Evolutionary conservation across 2,797 vertebrate species (phyloP).

Genomic region (Alosa sapidissima): DNA sequence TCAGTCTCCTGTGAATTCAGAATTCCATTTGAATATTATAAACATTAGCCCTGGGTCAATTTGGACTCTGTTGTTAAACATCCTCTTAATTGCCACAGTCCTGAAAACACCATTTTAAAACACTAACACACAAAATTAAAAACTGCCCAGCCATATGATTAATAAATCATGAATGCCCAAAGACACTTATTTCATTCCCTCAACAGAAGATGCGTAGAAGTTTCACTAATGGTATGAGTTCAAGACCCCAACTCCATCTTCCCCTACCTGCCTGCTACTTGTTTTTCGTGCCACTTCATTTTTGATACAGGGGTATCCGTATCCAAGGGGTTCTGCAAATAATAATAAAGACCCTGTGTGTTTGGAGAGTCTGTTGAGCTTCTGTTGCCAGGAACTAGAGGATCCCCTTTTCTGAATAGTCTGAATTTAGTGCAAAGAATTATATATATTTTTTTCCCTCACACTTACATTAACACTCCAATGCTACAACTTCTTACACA

Average conservation of each 20-base stretch:
- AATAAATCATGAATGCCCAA: constrained; percentile 58
- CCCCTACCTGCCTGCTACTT: neutral
- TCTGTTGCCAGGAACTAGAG: constrained; percentile 18
- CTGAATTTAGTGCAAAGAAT: neutral
- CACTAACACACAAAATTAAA: constrained; percentile 68
- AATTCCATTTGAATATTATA: constrained; percentile 68
- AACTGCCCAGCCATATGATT: constrained; percentile 61
- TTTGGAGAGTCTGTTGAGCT: constrained; percentile 28
- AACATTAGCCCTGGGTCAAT: constrained; percentile 73
- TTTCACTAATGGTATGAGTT: neutral
- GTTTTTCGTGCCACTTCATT: neutral
- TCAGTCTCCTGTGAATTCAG: constrained; percentile 36
- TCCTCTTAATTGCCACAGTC: constrained; percentile 66
- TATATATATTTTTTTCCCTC: neutral
- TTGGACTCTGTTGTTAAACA: constrained; percentile 62
- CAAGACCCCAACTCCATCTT: neutral
- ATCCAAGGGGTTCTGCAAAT: constrained; percentile 16
- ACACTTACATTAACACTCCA: neutral
- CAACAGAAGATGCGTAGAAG: constrained; percentile 35
- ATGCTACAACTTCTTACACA: neutral
- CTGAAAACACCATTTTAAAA: constrained; percentile 65
- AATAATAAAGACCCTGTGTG: constrained; percentile 21
- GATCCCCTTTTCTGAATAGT: neutral
- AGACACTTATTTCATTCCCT: constrained; percentile 42
- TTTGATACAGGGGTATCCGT: constrained; percentile 20